A percentile compares a stretch with the other conserved stretches of the same genome.
Evolutionary conservation across 2,888 invertebrate species (phyloP).

Genomic region (Mythimna pallens): DNA sequence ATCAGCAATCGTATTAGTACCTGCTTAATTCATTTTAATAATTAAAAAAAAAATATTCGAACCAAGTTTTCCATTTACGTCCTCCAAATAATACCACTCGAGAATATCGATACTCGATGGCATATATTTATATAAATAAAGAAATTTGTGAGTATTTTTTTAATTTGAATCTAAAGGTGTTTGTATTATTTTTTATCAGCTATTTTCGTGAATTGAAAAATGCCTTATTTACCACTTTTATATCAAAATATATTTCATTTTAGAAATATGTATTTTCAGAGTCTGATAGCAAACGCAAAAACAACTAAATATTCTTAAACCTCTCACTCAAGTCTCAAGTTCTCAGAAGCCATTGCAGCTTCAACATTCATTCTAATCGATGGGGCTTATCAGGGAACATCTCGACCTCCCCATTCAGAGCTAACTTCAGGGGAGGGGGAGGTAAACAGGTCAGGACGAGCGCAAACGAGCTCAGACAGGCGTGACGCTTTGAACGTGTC

Average conservation of each 20-base stretch:
- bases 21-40: too few species aligned
- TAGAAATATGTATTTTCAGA: neutral
- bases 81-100: too few species aligned
- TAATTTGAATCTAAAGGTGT: neutral
- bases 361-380: constrained; percentile 68
- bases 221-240: neutral
- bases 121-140: too few species aligned
- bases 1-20: too few species aligned
- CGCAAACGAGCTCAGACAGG: constrained; percentile 85
- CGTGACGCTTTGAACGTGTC: constrained; percentile 84
- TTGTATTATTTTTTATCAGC: neutral
- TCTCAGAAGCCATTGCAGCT: constrained; percentile 45
- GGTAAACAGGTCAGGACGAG: constrained; percentile 69
- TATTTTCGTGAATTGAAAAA: neutral
- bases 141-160: neutral
- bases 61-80: too few species aligned
- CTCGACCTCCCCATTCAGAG: constrained; percentile 70
- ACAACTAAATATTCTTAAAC: constrained; percentile 18
- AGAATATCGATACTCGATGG: neutral
- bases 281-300: neutral
- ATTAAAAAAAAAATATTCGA: too few species aligned
- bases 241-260: neutral
- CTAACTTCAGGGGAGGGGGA: constrained; percentile 63
- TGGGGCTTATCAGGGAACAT: constrained; percentile 75
- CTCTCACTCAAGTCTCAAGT: constrained; percentile 32